A percentile compares a stretch with the other conserved stretches of the same genome.
phyloP scores from a whole-genome alignment of 1,140 invertebrate species.

The Globodera rostochiensis region DNA sequence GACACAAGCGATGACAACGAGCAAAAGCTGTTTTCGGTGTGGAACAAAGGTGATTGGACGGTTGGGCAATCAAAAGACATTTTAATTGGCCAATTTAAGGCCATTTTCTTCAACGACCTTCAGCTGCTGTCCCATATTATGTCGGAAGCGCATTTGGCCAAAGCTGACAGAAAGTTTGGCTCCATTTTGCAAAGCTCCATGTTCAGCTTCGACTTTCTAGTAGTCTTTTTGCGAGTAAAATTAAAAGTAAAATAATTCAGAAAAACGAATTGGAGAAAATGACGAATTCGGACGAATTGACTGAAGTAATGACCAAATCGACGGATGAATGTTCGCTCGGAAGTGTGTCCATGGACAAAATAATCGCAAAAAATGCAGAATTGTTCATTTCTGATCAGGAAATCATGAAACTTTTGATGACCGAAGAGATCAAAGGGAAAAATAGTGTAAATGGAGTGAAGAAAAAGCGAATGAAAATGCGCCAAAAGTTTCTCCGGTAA shows the following conservation, averaged over 20 bases:
- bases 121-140: slow-evolving; percentile 22
- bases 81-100: neutral
- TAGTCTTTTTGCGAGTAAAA: slow-evolving; percentile 1
- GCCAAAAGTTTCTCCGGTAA: slow-evolving; percentile 4
- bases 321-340: neutral
- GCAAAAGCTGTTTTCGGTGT: neutral
- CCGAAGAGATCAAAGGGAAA: neutral
- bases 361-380: slow-evolving; percentile 2
- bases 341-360: neutral
- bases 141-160: slow-evolving; percentile 18
- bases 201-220: slow-evolving; percentile 22
- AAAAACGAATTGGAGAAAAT: slow-evolving; percentile 10
- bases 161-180: neutral
- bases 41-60: neutral
- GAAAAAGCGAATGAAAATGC: neutral
- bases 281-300: neutral
- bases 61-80: neutral
- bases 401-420: neutral
- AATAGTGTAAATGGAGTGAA: neutral
- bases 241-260: neutral
- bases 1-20: neutral
- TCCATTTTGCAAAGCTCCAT: neutral
- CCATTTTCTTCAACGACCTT: slow-evolving; percentile 11
- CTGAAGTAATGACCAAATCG: neutral
- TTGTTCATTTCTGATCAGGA: neutral